These are phyloP conservation scores for Hesperophylax magnus DNA, from an alignment of 1,140 invertebrate species.

Conservation along the genomic window DNA sequence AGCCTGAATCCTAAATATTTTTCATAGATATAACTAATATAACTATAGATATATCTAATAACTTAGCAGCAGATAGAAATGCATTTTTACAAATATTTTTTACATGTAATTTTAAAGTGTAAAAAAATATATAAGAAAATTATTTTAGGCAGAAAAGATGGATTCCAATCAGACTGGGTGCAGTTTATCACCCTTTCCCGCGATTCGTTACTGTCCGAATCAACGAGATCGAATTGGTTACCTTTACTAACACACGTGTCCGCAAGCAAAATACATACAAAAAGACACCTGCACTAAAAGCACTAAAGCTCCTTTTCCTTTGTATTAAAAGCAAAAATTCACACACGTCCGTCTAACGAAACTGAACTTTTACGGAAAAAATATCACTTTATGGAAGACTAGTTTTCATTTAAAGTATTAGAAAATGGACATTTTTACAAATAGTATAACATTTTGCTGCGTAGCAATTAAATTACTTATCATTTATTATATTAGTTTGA, in stretches of 20 bases:
- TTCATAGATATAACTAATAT: no score
- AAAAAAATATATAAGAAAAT: no score
- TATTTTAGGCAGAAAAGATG: no score
- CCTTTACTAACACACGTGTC: neutral
- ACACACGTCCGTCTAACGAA: neutral
- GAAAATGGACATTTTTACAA: neutral
- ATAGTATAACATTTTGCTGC: neutral
- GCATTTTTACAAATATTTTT: no score
- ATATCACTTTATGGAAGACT: neutral
- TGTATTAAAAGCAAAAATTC: constrained; percentile 7
- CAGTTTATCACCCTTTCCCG: neutral
- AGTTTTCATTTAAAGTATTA: neutral
- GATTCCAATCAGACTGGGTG: neutral
- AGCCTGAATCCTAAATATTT: no score
- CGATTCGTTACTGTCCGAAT: constrained; percentile 19
- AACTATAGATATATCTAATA: no score
- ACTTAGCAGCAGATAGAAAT: no score
- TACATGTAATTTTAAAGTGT: no score
- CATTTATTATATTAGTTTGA: neutral
- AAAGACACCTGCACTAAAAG: constrained; percentile 6
- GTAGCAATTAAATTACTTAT: neutral
- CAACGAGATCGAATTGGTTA: constrained; percentile 21
- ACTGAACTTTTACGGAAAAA: neutral
- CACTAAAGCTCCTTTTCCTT: constrained; percentile 9
- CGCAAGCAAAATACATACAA: constrained; percentile 12